Evolutionary conservation across 2,888 invertebrate species (phyloP).

Genomic region (Dicyrtoma fusca): DNA sequence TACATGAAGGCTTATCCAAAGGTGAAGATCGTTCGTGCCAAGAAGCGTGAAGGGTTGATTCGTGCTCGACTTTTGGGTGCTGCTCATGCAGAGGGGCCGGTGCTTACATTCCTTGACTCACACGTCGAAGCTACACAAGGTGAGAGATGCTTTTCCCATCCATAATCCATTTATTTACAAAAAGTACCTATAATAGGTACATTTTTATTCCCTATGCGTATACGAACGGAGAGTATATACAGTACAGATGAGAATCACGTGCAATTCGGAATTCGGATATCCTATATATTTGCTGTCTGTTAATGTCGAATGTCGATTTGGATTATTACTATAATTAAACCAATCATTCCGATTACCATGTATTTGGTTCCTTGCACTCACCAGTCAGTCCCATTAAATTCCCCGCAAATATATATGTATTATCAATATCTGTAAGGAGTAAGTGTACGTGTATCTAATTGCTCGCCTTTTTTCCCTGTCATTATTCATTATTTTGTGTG

Average conservation of each 20-base stretch:
- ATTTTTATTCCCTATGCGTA: constrained; percentile 5
- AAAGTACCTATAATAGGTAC: not conserved
- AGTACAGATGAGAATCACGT: not conserved
- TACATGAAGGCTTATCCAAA: constrained; percentile 83
- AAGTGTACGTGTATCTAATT: too few relatives aligned
- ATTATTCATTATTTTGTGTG: too few relatives aligned
- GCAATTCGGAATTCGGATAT: too few relatives aligned
- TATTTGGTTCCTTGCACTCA: too few relatives aligned
- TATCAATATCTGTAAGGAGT: too few relatives aligned
- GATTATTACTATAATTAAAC: too few relatives aligned
- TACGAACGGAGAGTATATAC: not conserved
- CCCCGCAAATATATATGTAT: too few relatives aligned
- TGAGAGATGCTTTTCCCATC: constrained; percentile 6
- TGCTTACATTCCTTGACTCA: constrained; percentile 95
- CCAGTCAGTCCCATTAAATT: too few relatives aligned
- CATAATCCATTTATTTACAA: constrained; percentile 1
- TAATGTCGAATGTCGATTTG: too few relatives aligned
- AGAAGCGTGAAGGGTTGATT: constrained; percentile 92
- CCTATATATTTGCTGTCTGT: too few relatives aligned
- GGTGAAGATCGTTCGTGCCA: constrained; percentile 87
- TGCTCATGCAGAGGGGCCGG: constrained; percentile 78
- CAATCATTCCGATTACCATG: too few relatives aligned
- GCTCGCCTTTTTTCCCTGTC: too few relatives aligned
- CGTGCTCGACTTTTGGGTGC: constrained; percentile 91
- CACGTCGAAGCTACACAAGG: constrained; percentile 76